These are phyloP conservation scores for Pachyrhynchus sulphureomaculatus DNA, from an alignment of 1,140 invertebrate genomes.

Conservation along the genomic window DNA sequence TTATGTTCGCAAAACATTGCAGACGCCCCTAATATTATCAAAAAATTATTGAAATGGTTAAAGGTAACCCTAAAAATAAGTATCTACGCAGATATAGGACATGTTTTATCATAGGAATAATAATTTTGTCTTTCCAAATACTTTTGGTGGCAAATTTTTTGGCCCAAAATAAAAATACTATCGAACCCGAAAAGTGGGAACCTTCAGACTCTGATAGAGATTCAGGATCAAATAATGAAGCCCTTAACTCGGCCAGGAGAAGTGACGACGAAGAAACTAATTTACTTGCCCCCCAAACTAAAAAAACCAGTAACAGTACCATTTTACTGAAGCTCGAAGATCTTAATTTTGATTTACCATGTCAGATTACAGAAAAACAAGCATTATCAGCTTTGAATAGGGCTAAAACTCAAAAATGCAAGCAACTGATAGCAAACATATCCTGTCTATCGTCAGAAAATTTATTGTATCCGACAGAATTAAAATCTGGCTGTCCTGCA, in stretches of 20 bases:
- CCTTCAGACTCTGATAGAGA: constrained; percentile 42
- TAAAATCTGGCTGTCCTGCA: constrained; percentile 76
- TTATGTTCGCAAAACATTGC: neutral
- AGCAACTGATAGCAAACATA: constrained; percentile 81
- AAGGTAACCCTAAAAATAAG: constrained; percentile 48
- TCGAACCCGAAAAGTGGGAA: constrained; percentile 53
- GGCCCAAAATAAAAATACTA: constrained; percentile 56
- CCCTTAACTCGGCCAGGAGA: constrained; percentile 51
- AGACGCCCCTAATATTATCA: neutral
- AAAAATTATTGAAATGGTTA: constrained; percentile 44
- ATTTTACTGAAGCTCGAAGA: constrained; percentile 61
- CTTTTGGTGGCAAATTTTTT: constrained; percentile 68
- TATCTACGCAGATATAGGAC: constrained; percentile 63
- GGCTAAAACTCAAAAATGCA: constrained; percentile 84
- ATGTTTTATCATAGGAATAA: constrained; percentile 64
- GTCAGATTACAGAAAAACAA: constrained; percentile 78
- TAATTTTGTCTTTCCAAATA: constrained; percentile 67
- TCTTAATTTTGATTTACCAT: constrained; percentile 73
- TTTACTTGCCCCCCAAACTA: constrained; percentile 47
- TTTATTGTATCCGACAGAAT: constrained; percentile 72
- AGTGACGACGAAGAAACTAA: constrained; percentile 44
- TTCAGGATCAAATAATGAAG: constrained; percentile 50
- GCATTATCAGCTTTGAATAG: constrained; percentile 86
- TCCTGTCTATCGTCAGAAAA: constrained; percentile 76
- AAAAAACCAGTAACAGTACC: constrained; percentile 49